Evolutionary conservation across 2,797 vertebrate genomes (phyloP), one percentile per base, ranked within the genome.

Genomic region (Pteronotus mesoamericanus): DNA sequence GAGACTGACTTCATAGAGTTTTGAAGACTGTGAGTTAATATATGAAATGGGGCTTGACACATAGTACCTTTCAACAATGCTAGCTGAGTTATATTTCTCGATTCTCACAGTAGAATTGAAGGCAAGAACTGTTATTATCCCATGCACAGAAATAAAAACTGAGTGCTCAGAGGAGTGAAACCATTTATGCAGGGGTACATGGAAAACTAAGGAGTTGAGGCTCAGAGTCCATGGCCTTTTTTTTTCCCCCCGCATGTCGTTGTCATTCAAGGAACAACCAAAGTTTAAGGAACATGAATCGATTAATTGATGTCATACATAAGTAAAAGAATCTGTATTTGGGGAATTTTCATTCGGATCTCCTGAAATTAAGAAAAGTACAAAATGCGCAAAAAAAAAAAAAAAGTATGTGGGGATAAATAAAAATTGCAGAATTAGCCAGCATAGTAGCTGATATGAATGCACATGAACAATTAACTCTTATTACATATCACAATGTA

Each of bases 401-500:
- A 51, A 51, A 55, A 55, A 55, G 39, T 75, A 91, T 89, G 32
- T 59, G 83, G 68, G 44, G 39, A 84, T 89, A 96, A 86, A 74
- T 94, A 88, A 89, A 95, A 93, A 89, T 94, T 83, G 74, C 53
- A 86, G 57, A 77, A 96, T 86, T 89, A 86, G 55, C 59, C 71
- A 88, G 68, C 7, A n/a, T 34, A 48, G 18, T 75, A 69, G 51
- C 82, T 86, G 69, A 92, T 94, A 51, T 46, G 79, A 94, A 84
- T 80, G 71, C 91, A 89, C 88, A 48, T 42, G 87, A 91, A 94
- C 92, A 95, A 92, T 95, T 95, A 94, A 74, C 37, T 79, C 66
- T 94, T 87, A 94, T 95, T 95, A 96, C 66, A 26, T 72, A 95
- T 93, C 69, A 80, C 57, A 91, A 75, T 94, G 12, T 77, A 77